Evolutionary conservation across 2,888 invertebrate genomes (phyloP), one percentile per base, ranked within the genome.

Genomic region (Autographa pulchrina): DNA sequence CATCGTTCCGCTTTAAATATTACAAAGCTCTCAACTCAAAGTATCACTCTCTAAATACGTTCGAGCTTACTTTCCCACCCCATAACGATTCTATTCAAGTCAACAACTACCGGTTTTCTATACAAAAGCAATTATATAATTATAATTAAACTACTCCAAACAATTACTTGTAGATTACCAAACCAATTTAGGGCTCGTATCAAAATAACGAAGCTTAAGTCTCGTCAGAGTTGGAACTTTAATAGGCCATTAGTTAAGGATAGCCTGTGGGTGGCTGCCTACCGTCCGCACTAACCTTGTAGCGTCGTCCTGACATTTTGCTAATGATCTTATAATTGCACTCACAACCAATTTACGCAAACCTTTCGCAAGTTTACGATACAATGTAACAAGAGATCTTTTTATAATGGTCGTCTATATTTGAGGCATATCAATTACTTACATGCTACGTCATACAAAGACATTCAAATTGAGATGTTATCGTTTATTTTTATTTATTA

Each of bases 321-420:
- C 90, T 92, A 91, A 92, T 91, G 89, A 87, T 86, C 86, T 88
- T 90, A 89, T 92, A 92, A 92, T 92, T 89, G 89, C 83, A 68
- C 73, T 75, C 73, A 62, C 66, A 68, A 72, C 83, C 86, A 85
- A 66, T 78, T 66, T 79, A 62, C 66, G 9, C 31, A 59, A 85
- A 78, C 76, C 84, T 78, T 63, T 41, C 62, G 58, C 61, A 18
- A 32, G 59, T 66, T 18, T 3, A 38, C 11, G 7, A 66, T 14
- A 82, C 75, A 83, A 80, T 80, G 54, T 65, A n/a, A 62, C 43
- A 68, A 77, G 72, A 71, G 79, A 66, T 66, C 81, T 72, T 69
- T 64, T 63, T 78, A 81, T 75, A 84, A 74, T 82, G 80, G 83
- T 63, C 41, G 69, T 77, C 77, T 72, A 80, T 80, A 78, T 79